A percentile compares a stretch with the other conserved stretches of the same genome.
These are phyloP conservation scores for Strix uralensis DNA, from an alignment of 2,113 vertebrate species.

Conservation along the genomic window DNA sequence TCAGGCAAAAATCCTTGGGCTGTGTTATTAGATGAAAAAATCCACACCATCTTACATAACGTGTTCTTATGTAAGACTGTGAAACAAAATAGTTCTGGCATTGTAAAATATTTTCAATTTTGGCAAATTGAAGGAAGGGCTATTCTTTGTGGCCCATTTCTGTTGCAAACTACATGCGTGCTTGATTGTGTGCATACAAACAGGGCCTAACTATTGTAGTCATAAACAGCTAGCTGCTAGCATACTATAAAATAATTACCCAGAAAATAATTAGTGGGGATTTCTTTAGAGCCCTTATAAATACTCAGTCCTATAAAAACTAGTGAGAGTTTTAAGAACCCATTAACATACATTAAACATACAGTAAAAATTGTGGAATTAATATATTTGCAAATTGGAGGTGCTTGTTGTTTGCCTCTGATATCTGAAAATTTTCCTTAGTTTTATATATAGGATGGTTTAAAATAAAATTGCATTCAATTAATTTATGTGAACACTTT, in stretches of 20 bases:
- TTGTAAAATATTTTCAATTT: background rate
- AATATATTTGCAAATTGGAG: background rate
- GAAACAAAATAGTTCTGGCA: background rate
- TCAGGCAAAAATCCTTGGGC: background rate
- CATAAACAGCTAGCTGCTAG: background rate
- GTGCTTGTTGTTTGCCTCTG: background rate
- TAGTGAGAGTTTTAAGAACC: background rate
- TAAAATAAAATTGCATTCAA: background rate
- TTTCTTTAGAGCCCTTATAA: background rate
- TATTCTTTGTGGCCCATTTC: background rate
- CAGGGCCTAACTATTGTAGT: background rate
- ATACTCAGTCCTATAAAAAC: background rate
- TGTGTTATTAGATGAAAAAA: background rate
- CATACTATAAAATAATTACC: background rate
- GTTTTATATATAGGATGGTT: background rate
- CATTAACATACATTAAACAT: background rate
- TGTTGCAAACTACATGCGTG: background rate
- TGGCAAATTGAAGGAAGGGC: background rate
- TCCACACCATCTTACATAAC: background rate
- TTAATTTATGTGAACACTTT: background rate
- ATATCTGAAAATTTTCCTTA: background rate
- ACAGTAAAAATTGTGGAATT: background rate
- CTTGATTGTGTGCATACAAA: background rate
- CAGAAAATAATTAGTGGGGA: background rate
- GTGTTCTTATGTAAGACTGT: background rate